These are phyloP conservation scores for Tridacna gigas DNA, from an alignment of 2,888 invertebrate species.

Conservation along the genomic window DNA sequence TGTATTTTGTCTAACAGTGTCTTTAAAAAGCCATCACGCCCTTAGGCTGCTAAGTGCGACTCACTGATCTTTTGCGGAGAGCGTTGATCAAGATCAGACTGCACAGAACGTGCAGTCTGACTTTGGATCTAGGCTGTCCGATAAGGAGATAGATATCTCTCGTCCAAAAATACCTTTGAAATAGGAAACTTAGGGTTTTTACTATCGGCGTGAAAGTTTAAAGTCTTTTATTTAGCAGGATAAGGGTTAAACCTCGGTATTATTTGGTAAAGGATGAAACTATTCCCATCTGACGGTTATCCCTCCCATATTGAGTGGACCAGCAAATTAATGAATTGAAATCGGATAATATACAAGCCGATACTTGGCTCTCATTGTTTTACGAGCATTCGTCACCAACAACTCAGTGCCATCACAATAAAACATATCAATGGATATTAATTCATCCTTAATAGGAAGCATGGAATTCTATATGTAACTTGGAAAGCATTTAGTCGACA, in stretches of 20 bases:
- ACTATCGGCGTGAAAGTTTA: no score
- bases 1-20: neutral
- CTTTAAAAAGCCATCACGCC: no score
- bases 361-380: neutral
- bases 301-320: neutral
- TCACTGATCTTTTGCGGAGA: no score
- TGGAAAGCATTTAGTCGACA: slow-evolving; percentile 23
- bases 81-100: no score
- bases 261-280: neutral
- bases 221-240: no score
- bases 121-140: no score
- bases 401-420: slow-evolving; percentile 1
- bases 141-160: no score
- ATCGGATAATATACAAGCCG: neutral
- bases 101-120: no score
- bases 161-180: no score
- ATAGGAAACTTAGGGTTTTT: no score
- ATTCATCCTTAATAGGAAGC: slow-evolving; percentile 12
- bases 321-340: neutral
- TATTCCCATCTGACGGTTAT: neutral
- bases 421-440: slow-evolving; percentile 15
- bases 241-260: neutral
- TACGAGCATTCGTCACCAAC: neutral
- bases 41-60: no score
- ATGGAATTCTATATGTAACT: neutral